Conservation (phyloP, 1,140 invertebrate genomes). For the Halesus radiatus region DNA sequence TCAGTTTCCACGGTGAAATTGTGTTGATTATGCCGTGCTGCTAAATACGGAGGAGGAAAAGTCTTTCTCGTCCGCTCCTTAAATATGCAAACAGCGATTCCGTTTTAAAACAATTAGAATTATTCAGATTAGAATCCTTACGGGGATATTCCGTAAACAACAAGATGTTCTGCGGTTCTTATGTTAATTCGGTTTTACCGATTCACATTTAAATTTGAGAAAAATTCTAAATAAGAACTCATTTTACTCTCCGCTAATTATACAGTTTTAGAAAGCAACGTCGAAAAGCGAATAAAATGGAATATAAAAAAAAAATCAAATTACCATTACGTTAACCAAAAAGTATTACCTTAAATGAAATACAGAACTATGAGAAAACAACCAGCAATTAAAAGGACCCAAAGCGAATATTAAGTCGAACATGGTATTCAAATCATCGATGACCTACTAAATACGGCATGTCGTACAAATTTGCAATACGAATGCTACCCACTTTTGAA, state of each 20-base stretch:
- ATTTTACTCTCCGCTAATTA: slow-evolving; percentile 11
- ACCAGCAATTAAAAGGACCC: too few relatives aligned
- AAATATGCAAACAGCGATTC: slow-evolving; percentile 39
- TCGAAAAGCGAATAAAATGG: not conserved
- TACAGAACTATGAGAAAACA: too few relatives aligned
- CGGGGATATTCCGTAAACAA: slow-evolving; percentile 10
- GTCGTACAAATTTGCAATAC: too few relatives aligned
- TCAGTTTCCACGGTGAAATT: too few relatives aligned
- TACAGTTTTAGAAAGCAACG: not conserved
- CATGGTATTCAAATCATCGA: too few relatives aligned
- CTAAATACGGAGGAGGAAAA: not conserved
- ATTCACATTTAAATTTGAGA: slow-evolving; percentile 31
- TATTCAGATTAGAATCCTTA: slow-evolving; percentile 28
- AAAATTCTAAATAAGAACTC: not conserved
- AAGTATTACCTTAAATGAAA: too few relatives aligned
- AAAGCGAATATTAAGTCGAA: too few relatives aligned
- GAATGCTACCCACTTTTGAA: too few relatives aligned
- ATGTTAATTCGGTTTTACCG: slow-evolving; percentile 29
- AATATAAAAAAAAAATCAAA: too few relatives aligned
- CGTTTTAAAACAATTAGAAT: slow-evolving; percentile 37
- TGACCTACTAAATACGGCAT: too few relatives aligned
- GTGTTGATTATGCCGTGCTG: too few relatives aligned
- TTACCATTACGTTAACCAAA: too few relatives aligned
- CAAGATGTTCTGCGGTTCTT: slow-evolving; percentile 39
- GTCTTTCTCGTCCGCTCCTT: slow-evolving; percentile 5